A percentile compares a stretch with the other conserved stretches of the same genome.
Evolutionary conservation across 2,113 vertebrate genomes (phyloP).

Genomic region (Steatornis caripensis): DNA sequence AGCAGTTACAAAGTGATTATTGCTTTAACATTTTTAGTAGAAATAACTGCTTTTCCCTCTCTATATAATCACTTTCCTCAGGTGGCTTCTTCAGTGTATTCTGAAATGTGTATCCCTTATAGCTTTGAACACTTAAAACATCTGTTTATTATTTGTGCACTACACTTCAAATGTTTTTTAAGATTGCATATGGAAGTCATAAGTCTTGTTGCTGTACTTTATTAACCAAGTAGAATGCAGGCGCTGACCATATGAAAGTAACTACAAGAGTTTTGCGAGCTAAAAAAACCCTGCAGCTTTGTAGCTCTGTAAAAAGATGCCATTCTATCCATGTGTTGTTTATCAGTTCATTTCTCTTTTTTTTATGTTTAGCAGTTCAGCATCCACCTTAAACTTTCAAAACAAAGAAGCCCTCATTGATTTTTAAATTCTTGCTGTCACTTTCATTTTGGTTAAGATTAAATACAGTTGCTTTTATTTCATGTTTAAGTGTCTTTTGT

Average conservation of each 20-base stretch:
- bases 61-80: neutral
- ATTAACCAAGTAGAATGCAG: constrained; percentile 33
- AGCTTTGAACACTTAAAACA: constrained; percentile 20
- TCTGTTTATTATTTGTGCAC: constrained; percentile 48
- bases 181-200: constrained; percentile 31
- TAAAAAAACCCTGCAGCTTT: neutral
- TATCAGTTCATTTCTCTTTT: neutral
- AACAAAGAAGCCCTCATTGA: neutral
- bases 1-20: neutral
- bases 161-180: neutral
- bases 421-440: neutral
- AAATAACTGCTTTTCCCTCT: neutral
- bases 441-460: neutral
- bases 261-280: neutral
- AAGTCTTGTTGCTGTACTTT: constrained; percentile 17
- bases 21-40: neutral
- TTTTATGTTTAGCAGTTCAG: neutral
- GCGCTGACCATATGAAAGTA: neutral
- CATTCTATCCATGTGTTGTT: neutral
- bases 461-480: neutral
- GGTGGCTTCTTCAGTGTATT: neutral
- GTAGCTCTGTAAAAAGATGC: neutral
- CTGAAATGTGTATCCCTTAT: neutral
- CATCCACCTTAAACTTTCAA: neutral
- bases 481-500: neutral